Base-by-base conservation (phyloP, 2,113 vertebrate species). In the Carlito syrichta region DNA sequence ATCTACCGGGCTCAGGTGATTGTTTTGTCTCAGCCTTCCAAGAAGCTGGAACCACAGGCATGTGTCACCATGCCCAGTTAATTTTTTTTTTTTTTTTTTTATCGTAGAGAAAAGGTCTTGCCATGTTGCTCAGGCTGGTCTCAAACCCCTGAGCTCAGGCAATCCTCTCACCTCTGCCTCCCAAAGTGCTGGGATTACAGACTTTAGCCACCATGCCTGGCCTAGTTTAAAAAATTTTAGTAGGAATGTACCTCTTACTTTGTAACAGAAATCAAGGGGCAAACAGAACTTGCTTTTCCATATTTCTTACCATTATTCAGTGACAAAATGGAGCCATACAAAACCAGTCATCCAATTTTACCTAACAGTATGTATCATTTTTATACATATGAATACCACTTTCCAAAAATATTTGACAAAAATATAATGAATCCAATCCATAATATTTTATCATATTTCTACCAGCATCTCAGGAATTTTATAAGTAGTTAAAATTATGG, bases 311-410 rank as follows among this genome's bases (percentile, higher is more conserved):
- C 8, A 95, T 66, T 66, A 89, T 43, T 71, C 93, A 79, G 40
- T 78, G 14, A 78, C 56, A 95, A 95, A 95, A 96, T 38, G 23
- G 4, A 81, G 43, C 50, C 66, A 87, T 45, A 97, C 3, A 86
- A 94, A 96, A 89, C 1, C 35, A 85, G 56, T 82, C 62, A 71
- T 52, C 97, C 71, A 81, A 20, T 87, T 93, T 84, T n/a, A 66
- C 32, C 43, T 92, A 81, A 79, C 16, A 73, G 20, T 66, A 14
- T 85, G 90, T 52, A 92, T 81, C n/a, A 85, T 81, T 90, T 52
- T n/a, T 74, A 86, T 35, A 85, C 4, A 56, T 62, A 35, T 14
- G 30, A 71, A 73, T 82, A 83, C 5, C 3, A 76, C 12, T 78
- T 79, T 32, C 48, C 38, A 0, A 78, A 83, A 84, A 48, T 17